Base-by-base conservation (phyloP, 2,113 vertebrate species). In the Psephotus haematonotus region DNA sequence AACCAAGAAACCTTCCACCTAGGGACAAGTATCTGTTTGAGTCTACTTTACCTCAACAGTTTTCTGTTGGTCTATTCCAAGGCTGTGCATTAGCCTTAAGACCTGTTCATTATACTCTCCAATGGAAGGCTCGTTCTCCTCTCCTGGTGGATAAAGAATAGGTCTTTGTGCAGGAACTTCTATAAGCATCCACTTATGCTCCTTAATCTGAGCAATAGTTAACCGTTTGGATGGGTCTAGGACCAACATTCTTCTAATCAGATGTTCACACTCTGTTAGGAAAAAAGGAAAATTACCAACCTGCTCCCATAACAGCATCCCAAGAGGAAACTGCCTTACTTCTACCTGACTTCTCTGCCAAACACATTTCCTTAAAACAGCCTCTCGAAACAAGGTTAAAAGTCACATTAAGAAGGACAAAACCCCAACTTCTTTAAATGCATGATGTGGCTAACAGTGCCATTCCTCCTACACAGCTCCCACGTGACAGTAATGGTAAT, bases 61-160 rank as follows among this genome's bases (percentile, higher is more conserved):
- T 97, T 99, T 99, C 96, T 99, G 99, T 84, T 99, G 99, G 97
- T 99, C 99, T 70, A 99, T 99, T 86, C 99, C 99, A 72, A 99
- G 99, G 97, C 99, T 99, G 97, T 99, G 99, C 99, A 99, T 99
- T 67, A 99, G 95, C 62, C 99, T 97, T 31, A 99, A 97, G 63
- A 99, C 99, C 97, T 99, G 99, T 77, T 99, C 99, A 9, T 99
- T 99, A 97, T 99, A 99, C 78, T 99, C 99, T 8, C 99, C 99
- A 15, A 99, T 95, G 35, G 98, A 97, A 1, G 95, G 96, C 85
- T 98, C 98, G 0, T 99, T 99, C 94, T 99, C 99, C 20, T 97
- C 93, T 4, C 98, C 97, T 95, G 98, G 98, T 35, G 99, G 98
- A 90, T 99, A 99, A 22, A 99, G 98, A 74, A 98, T 31, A 15